These are phyloP conservation scores for Neoscelio sp. DNA, from an alignment of 2,888 invertebrate species.

Conservation along the genomic window DNA sequence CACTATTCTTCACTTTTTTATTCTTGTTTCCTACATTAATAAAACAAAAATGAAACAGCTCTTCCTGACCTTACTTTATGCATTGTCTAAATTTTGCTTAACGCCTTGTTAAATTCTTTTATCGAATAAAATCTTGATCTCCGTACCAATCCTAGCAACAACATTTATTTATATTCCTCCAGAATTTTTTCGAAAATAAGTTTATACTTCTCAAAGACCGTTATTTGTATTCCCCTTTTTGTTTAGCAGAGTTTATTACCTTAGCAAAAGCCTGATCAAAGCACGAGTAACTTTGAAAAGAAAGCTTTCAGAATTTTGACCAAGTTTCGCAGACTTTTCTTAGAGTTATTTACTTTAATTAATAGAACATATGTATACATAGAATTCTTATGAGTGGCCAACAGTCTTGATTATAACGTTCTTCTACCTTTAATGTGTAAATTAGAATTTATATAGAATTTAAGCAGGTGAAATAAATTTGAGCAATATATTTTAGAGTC, in stretches of 20 bases:
- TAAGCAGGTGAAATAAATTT: too few species aligned
- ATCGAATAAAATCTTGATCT: too few species aligned
- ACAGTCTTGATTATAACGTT: slow-evolving; percentile 43
- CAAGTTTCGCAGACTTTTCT: slow-evolving; percentile 52
- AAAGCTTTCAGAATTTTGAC: slow-evolving; percentile 57
- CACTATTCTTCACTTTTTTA: too few species aligned
- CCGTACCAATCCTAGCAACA: too few species aligned
- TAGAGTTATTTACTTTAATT: slow-evolving; percentile 53
- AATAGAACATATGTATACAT: slow-evolving; percentile 54
- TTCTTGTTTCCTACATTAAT: too few species aligned
- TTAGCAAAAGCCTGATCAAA: slow-evolving; percentile 24
- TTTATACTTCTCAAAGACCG: not conserved
- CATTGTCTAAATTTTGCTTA: too few species aligned
- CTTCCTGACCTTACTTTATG: too few species aligned
- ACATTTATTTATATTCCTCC: too few species aligned
- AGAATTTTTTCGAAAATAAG: slow-evolving; percentile 11
- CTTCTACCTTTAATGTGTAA: slow-evolving; percentile 7
- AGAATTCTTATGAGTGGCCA: slow-evolving; percentile 41
- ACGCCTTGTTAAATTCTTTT: too few species aligned
- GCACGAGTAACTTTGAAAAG: slow-evolving; percentile 47
- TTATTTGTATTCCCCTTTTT: slow-evolving; percentile 46
- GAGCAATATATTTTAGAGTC: too few species aligned
- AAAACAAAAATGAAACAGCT: too few species aligned
- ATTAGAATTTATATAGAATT: too few species aligned
- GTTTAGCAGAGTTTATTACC: slow-evolving; percentile 54